Evolutionary conservation across 1,140 invertebrate genomes (phyloP).

Genomic region (Sipha flava): DNA sequence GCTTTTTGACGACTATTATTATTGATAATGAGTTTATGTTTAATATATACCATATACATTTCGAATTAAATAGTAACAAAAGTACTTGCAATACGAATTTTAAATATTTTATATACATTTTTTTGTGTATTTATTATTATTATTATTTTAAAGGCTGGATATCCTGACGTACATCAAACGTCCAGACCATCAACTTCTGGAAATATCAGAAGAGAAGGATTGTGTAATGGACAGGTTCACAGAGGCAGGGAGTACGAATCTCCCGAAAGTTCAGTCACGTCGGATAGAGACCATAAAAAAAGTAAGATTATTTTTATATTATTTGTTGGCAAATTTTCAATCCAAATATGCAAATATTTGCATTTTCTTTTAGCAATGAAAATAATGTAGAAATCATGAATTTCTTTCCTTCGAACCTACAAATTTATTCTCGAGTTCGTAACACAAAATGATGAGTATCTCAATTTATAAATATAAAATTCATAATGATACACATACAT

Average conservation of each 20-base stretch:
- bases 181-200: slow-evolving; percentile 10
- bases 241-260: neutral
- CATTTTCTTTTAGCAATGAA: neutral
- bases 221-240: slow-evolving; percentile 15
- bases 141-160: slow-evolving; percentile 4
- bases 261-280: neutral
- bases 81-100: neutral
- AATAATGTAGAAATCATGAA: neutral
- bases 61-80: too few relatives aligned
- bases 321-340: neutral
- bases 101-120: neutral
- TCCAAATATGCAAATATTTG: neutral
- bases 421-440: neutral
- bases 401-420: neutral
- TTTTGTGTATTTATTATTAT: neutral
- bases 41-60: too few relatives aligned
- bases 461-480: neutral
- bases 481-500: neutral
- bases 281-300: neutral
- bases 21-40: neutral
- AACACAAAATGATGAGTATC: neutral
- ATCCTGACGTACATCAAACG: slow-evolving; percentile 14
- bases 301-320: neutral
- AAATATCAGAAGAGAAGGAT: neutral
- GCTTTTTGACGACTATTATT: neutral